Percentiles rank a stretch among this genome's conserved stretches.
Conservation (phyloP, 2,888 invertebrate species). For the Drosophila paramelanica region DNA sequence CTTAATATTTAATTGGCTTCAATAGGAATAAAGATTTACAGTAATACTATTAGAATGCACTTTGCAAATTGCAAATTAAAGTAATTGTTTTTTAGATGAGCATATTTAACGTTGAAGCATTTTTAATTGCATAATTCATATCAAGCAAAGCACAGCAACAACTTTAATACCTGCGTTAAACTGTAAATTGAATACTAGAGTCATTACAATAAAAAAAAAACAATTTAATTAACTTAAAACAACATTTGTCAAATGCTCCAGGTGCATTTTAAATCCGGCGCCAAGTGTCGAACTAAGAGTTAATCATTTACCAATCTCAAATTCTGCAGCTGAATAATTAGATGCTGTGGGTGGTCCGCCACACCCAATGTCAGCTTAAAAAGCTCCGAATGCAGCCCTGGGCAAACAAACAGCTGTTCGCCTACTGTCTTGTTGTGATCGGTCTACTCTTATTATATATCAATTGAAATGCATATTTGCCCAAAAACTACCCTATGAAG, state of each 20-base stretch:
- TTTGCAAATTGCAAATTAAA: slow-evolving; percentile 33
- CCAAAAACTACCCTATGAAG: too few relatives aligned
- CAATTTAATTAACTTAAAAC: slow-evolving; percentile 30
- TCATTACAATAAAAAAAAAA: slow-evolving; percentile 51
- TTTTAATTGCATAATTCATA: slow-evolving; percentile 56
- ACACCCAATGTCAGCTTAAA: slow-evolving; percentile 30
- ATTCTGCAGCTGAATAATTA: slow-evolving; percentile 9
- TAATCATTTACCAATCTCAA: slow-evolving; percentile 19
- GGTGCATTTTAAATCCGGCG: slow-evolving; percentile 27
- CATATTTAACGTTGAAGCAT: slow-evolving; percentile 25
- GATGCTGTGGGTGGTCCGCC: slow-evolving; percentile 28
- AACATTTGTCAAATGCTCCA: background rate
- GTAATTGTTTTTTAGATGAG: slow-evolving; percentile 25
- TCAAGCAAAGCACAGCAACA: slow-evolving; percentile 54
- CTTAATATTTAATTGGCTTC: slow-evolving; percentile 50
- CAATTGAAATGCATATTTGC: background rate
- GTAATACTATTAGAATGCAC: slow-evolving; percentile 56
- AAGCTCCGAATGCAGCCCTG: slow-evolving; percentile 41
- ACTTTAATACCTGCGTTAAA: slow-evolving; percentile 61
- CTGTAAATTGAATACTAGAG: slow-evolving; percentile 62
- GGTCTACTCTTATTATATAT: background rate
- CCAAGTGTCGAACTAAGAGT: slow-evolving; percentile 18
- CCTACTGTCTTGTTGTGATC: background rate
- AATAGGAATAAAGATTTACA: slow-evolving; percentile 48
- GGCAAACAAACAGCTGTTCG: slow-evolving; percentile 37